Evolutionary conservation across 2,888 invertebrate genomes (phyloP).

Genomic region (Pocota personata): DNA sequence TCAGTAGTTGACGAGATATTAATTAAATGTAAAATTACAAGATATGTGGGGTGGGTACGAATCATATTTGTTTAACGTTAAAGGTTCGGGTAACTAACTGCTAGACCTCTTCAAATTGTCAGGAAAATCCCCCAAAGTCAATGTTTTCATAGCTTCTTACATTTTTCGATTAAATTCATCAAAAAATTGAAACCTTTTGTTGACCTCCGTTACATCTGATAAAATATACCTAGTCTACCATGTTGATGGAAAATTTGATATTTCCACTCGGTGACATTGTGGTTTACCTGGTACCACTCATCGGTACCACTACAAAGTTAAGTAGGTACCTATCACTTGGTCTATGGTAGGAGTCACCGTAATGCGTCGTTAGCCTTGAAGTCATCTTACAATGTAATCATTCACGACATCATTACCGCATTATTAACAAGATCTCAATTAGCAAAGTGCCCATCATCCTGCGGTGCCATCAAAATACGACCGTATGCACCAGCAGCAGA

Average conservation of each 20-base stretch:
- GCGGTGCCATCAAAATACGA: constrained; percentile 67
- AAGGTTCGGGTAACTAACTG: too few relatives aligned
- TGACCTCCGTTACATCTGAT: neutral
- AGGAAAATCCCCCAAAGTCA: neutral
- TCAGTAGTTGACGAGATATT: too few relatives aligned
- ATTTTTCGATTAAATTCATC: neutral
- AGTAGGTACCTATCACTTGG: neutral
- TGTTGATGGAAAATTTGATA: constrained; percentile 50
- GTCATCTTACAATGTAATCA: constrained; percentile 65
- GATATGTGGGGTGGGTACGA: too few relatives aligned
- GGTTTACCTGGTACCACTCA: constrained; percentile 41
- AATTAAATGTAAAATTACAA: too few relatives aligned
- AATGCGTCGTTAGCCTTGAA: constrained; percentile 66
- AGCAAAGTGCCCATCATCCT: constrained; percentile 73
- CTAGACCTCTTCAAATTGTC: too few relatives aligned
- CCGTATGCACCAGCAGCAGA: constrained; percentile 28
- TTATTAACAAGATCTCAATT: constrained; percentile 75
- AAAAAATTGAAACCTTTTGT: neutral
- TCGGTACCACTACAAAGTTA: neutral
- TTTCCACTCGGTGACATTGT: constrained; percentile 61
- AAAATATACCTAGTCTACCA: neutral
- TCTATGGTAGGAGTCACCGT: neutral
- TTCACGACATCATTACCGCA: constrained; percentile 72
- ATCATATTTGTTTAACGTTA: too few relatives aligned
- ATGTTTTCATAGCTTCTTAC: too few relatives aligned